Percentiles rank a stretch among this genome's conserved stretches.
Conservation (phyloP, 2,113 vertebrate genomes). For the Seriola quinqueradiata region DNA sequence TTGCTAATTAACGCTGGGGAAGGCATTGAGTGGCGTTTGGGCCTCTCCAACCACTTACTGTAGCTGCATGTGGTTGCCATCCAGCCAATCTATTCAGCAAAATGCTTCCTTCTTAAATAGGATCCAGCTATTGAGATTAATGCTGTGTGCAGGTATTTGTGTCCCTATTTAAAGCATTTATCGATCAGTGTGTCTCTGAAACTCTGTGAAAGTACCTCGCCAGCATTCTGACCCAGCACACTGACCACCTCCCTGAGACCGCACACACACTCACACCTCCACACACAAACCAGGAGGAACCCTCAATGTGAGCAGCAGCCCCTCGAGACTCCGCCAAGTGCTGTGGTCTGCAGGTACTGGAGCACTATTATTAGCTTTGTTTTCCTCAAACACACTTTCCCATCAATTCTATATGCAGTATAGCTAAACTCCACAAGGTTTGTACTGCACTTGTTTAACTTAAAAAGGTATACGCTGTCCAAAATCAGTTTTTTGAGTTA, state of each 20-base stretch:
- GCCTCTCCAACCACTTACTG: slow-evolving; percentile 52
- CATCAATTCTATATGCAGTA: slow-evolving; percentile 48
- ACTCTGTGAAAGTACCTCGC: slow-evolving; percentile 80
- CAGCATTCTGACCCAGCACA: slow-evolving; percentile 73
- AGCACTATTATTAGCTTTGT: slow-evolving; percentile 64
- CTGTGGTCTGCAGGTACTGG: slow-evolving; percentile 71
- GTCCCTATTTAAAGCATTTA: slow-evolving; percentile 81
- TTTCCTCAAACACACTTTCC: slow-evolving; percentile 48
- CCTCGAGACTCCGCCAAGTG: slow-evolving; percentile 57
- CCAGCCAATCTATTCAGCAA: slow-evolving; percentile 73
- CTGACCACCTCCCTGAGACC: slow-evolving; percentile 42
- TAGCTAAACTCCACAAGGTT: slow-evolving; percentile 26
- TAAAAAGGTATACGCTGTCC: not conserved
- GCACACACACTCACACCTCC: slow-evolving; percentile 23
- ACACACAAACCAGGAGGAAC: slow-evolving; percentile 49
- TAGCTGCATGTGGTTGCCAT: slow-evolving; percentile 33
- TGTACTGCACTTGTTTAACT: slow-evolving; percentile 32
- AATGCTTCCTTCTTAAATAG: slow-evolving; percentile 68
- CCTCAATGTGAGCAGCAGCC: slow-evolving; percentile 51
- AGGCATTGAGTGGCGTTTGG: slow-evolving; percentile 42
- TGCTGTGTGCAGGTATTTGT: slow-evolving; percentile 77
- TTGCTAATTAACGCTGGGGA: slow-evolving; percentile 58
- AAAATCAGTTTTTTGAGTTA: slow-evolving; percentile 1
- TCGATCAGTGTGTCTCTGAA: slow-evolving; percentile 75
- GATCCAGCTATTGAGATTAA: slow-evolving; percentile 75